phyloP scores from a whole-genome alignment of 1,140 invertebrate genomes.

The Drosophila auraria region DNA sequence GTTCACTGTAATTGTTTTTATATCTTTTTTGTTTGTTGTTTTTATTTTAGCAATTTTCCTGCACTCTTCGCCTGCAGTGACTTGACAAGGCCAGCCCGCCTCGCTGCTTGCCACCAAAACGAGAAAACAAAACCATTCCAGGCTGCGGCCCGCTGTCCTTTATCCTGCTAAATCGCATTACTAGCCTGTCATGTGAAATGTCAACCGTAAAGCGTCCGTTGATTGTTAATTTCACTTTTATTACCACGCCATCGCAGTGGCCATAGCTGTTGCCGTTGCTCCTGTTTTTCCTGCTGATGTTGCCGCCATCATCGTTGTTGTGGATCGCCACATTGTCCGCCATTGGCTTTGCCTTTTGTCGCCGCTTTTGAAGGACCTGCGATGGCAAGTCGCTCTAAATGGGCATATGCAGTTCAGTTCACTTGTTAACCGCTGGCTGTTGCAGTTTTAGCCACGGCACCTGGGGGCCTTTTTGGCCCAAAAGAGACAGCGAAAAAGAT shows the following conservation, averaged over 20 bases:
- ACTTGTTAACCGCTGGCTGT: slow-evolving; percentile 32
- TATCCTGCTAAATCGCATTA: slow-evolving; percentile 85
- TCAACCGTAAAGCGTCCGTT: slow-evolving; percentile 84
- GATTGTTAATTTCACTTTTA: slow-evolving; percentile 85
- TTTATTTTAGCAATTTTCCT: slow-evolving; percentile 25
- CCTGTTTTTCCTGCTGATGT: slow-evolving; percentile 11
- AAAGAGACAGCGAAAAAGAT: slow-evolving; percentile 7
- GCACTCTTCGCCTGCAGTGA: slow-evolving; percentile 13
- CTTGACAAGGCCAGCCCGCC: slow-evolving; percentile 1
- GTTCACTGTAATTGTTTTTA: slow-evolving; percentile 32
- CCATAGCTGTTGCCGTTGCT: slow-evolving; percentile 13
- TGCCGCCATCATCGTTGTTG: slow-evolving; percentile 22
- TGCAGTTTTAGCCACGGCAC: slow-evolving; percentile 27
- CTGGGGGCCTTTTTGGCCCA: slow-evolving; percentile 13
- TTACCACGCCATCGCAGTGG: slow-evolving; percentile 48
- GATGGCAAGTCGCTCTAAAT: slow-evolving; percentile 49
- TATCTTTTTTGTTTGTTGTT: slow-evolving; percentile 8
- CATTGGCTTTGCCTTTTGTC: slow-evolving; percentile 63
- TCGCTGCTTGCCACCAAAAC: not conserved
- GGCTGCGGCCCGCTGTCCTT: slow-evolving; percentile 65
- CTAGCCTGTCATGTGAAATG: slow-evolving; percentile 85
- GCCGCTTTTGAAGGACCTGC: slow-evolving; percentile 42
- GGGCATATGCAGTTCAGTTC: slow-evolving; percentile 36
- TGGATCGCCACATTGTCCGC: slow-evolving; percentile 48
- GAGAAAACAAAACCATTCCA: slow-evolving; percentile 31